Conservation (phyloP, 2,797 vertebrate species). For the Alcedo quadribrachys region DNA sequence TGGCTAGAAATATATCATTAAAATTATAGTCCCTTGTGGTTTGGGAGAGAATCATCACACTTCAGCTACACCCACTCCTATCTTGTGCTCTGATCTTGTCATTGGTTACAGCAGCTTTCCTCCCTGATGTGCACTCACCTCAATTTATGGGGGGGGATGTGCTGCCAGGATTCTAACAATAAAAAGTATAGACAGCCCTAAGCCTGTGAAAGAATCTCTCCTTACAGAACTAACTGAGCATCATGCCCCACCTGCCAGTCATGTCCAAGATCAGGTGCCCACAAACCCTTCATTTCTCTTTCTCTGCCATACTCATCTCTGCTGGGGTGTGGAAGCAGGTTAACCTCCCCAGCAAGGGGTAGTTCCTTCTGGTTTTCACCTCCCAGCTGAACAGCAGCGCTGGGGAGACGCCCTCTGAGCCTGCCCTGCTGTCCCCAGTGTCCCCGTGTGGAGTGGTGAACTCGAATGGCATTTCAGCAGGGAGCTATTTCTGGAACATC, state of each 20-base stretch:
- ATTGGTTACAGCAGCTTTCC: conserved; percentile 35
- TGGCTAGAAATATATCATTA: conserved; percentile 47
- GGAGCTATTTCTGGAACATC: conserved; percentile 52
- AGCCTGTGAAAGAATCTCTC: neutral
- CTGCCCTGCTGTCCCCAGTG: neutral
- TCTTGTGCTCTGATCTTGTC: conserved; percentile 44
- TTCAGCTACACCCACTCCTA: conserved; percentile 55
- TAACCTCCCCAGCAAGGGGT: neutral
- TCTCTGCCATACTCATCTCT: neutral
- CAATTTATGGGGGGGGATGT: neutral
- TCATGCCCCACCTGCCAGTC: neutral
- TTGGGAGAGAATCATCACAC: conserved; percentile 46
- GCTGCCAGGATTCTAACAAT: conserved; percentile 13
- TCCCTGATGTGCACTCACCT: neutral
- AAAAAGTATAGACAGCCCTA: neutral
- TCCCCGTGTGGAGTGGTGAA: neutral
- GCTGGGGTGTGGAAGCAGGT: neutral
- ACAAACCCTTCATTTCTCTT: neutral
- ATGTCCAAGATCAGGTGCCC: neutral
- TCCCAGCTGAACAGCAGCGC: neutral
- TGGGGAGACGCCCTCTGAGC: neutral
- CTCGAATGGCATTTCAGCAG: conserved; percentile 12
- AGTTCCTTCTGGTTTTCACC: neutral
- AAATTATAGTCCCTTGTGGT: conserved; percentile 41
- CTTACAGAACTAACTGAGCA: neutral